These are phyloP conservation scores for Zaprionus davidi DNA, from an alignment of 1,140 invertebrate species.

Conservation along the genomic window DNA sequence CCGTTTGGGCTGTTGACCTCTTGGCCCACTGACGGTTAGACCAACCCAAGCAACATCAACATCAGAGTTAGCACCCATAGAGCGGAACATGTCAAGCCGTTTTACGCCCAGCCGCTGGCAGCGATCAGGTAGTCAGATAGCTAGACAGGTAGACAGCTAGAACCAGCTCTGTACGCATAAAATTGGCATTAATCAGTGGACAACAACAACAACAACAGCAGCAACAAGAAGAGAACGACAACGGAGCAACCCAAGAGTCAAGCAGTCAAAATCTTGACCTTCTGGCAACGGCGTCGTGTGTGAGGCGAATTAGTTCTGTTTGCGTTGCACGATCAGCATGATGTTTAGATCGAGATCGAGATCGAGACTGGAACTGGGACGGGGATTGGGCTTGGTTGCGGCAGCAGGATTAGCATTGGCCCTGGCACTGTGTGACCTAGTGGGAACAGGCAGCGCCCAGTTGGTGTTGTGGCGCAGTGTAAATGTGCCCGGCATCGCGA, in stretches of 20 bases:
- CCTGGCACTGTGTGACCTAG: not conserved
- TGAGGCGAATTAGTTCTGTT: conserved; percentile 38
- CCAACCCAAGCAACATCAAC: conserved; percentile 8
- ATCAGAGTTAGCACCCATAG: conserved; percentile 13
- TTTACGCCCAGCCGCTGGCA: conserved; percentile 28
- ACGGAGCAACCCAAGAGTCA: not conserved
- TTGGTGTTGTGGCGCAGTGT: conserved; percentile 67
- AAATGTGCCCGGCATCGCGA: conserved; percentile 43
- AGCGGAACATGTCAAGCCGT: conserved; percentile 34
- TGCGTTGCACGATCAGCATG: conserved; percentile 34
- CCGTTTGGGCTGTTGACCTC: conserved; percentile 49
- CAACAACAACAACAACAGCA: conserved; percentile 28
- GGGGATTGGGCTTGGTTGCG: not conserved
- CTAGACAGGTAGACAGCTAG: not conserved
- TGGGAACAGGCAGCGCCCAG: not conserved
- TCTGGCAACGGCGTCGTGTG: conserved; percentile 16
- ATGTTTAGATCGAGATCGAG: conserved; percentile 1
- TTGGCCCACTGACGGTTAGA: conserved; percentile 22
- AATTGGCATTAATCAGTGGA: conserved; percentile 64
- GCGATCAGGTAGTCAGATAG: conserved; percentile 16
- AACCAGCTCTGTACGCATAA: conserved; percentile 62
- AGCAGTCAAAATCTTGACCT: conserved; percentile 38
- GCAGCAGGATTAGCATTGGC: not conserved
- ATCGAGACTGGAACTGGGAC: not conserved
- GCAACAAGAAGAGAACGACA: not conserved